phyloP scores from a whole-genome alignment of 2,113 vertebrate species.

The Halichoeres trimaculatus region DNA sequence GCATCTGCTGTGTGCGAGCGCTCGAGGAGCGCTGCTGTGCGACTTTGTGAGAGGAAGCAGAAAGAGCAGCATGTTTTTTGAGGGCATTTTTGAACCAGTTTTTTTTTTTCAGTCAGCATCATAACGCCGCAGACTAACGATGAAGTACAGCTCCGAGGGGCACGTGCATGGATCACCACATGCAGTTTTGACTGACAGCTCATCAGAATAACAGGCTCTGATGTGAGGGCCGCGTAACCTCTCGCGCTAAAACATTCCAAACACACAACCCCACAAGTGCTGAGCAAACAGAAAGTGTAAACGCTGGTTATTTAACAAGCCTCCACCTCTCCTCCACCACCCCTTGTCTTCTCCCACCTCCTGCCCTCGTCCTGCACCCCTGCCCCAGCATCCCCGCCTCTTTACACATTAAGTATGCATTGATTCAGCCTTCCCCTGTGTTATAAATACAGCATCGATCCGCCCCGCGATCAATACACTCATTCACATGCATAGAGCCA shows the following conservation, averaged over 20 bases:
- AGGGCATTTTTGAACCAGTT: constrained; percentile 9
- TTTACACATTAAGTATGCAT: constrained; percentile 84
- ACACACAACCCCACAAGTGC: constrained; percentile 59
- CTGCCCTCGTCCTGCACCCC: constrained; percentile 73
- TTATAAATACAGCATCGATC: constrained; percentile 90
- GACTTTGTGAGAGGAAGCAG: neutral
- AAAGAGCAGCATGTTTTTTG: neutral
- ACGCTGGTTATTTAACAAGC: constrained; percentile 73
- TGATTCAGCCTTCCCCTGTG: constrained; percentile 82
- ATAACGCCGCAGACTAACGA: neutral
- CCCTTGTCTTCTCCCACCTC: constrained; percentile 48
- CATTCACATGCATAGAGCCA: constrained; percentile 90
- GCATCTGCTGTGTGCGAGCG: constrained; percentile 50
- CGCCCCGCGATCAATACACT: constrained; percentile 82
- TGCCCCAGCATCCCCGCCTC: constrained; percentile 71
- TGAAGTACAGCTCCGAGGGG: constrained; percentile 43
- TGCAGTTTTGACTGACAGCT: constrained; percentile 69
- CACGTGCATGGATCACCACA: constrained; percentile 31
- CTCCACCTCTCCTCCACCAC: constrained; percentile 46
- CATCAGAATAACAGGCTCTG: constrained; percentile 70
- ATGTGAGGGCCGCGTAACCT: constrained; percentile 60
- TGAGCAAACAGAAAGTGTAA: constrained; percentile 80
- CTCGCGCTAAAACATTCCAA: constrained; percentile 63
- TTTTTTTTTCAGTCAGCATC: constrained; percentile 9
- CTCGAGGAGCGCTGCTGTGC: neutral